Conservation (phyloP, 2,113 vertebrate genomes). For the Antidorcas marsupialis region DNA sequence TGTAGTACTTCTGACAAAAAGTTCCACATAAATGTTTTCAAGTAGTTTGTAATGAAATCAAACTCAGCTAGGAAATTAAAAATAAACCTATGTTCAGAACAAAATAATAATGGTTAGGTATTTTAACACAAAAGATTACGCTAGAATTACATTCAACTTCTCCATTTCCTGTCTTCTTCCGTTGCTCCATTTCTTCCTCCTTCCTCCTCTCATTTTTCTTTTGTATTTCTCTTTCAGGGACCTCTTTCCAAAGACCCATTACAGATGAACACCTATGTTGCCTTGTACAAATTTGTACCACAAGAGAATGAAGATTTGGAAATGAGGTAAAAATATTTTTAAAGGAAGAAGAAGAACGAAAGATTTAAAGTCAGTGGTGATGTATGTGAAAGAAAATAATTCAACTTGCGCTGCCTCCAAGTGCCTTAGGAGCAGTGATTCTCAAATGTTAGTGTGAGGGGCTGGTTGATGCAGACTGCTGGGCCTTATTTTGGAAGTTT, state of each 20-base stretch:
- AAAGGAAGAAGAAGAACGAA: neutral
- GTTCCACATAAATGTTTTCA: neutral
- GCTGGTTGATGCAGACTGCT: neutral
- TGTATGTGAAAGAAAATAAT: neutral
- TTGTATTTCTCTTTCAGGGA: conserved; percentile 71
- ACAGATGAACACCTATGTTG: conserved; percentile 92
- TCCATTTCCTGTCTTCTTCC: neutral
- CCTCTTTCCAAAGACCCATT: conserved; percentile 84
- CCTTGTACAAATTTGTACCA: conserved; percentile 94
- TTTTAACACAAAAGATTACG: neutral
- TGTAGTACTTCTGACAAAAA: neutral
- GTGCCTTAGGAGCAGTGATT: neutral
- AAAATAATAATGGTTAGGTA: neutral
- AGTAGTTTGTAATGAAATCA: neutral
- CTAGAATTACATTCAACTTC: neutral
- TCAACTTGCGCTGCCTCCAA: neutral
- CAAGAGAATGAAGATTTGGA: conserved; percentile 96
- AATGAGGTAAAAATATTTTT: conserved; percentile 86
- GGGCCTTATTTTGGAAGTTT: neutral
- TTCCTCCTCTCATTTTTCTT: neutral
- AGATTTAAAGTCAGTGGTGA: neutral
- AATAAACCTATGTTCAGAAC: neutral
- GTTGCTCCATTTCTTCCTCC: neutral
- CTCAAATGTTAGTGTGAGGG: neutral
- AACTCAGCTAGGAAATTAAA: neutral